A percentile compares a stretch with the other conserved stretches of the same genome.
Evolutionary conservation across 1,140 invertebrate genomes (phyloP).

Genomic region (Lethrus apterus): DNA sequence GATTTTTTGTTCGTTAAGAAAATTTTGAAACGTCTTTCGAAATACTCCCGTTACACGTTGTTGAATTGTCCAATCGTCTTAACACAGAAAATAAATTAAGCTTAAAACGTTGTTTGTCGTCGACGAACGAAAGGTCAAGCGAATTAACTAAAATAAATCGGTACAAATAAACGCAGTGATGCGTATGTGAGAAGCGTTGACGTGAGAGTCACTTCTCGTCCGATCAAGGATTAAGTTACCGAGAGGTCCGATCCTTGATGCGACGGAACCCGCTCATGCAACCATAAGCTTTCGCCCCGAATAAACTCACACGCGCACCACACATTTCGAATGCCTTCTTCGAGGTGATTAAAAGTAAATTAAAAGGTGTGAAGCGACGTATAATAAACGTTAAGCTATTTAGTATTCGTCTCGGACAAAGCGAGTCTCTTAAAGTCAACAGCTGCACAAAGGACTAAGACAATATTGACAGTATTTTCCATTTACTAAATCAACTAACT

Average conservation of each 20-base stretch:
- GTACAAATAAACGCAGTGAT: slow-evolving; percentile 12
- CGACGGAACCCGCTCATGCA: slow-evolving; percentile 26
- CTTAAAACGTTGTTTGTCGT: no score
- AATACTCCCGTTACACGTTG: no score
- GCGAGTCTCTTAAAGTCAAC: slow-evolving; percentile 11
- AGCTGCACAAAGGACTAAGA: slow-evolving; percentile 4
- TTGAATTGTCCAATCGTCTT: no score
- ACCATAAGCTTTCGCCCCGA: slow-evolving; percentile 25
- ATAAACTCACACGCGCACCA: slow-evolving; percentile 17
- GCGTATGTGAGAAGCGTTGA: slow-evolving; percentile 21
- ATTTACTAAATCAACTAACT: slow-evolving; percentile 14
- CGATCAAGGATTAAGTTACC: slow-evolving; percentile 27
- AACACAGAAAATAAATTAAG: no score
- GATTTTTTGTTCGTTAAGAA: no score
- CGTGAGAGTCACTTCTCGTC: slow-evolving; percentile 27
- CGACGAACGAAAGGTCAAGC: no score
- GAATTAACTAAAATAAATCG: slow-evolving; percentile 13
- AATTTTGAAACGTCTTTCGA: no score
- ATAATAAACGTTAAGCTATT: slow-evolving; percentile 12
- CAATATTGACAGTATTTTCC: slow-evolving; percentile 16
- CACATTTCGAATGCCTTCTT: slow-evolving; percentile 16
- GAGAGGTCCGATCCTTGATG: slow-evolving; percentile 19
- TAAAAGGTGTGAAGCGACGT: slow-evolving; percentile 23
- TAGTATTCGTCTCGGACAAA: slow-evolving; percentile 15
- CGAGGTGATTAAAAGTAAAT: slow-evolving; percentile 25